A percentile compares a stretch with the other conserved stretches of the same genome.
Conservation (phyloP, 2,797 vertebrate species). For the Xenopus petersii region DNA sequence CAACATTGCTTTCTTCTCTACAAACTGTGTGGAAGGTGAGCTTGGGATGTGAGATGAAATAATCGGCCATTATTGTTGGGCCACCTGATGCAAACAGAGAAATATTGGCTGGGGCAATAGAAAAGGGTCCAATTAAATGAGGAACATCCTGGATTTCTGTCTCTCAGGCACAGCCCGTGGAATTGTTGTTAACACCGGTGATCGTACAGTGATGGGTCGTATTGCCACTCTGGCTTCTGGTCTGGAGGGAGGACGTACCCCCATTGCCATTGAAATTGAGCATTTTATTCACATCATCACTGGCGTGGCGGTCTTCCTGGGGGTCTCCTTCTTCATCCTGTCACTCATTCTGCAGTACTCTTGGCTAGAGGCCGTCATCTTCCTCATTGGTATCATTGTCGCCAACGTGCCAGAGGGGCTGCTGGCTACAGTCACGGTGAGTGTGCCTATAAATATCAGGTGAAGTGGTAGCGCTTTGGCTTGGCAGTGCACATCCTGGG, state of each 20-base stretch:
- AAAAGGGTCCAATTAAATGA: too few relatives aligned
- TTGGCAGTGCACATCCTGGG: too few relatives aligned
- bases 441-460: slow-evolving; percentile 35
- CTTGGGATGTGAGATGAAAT: too few relatives aligned
- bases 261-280: slow-evolving; percentile 89
- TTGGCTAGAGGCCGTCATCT: slow-evolving; percentile 94
- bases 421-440: slow-evolving; percentile 92
- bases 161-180: slow-evolving; percentile 86
- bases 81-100: too few relatives aligned
- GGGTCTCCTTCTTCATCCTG: slow-evolving; percentile 87
- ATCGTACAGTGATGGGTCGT: slow-evolving; percentile 94
- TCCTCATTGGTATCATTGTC: slow-evolving; percentile 96
- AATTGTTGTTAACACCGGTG: slow-evolving; percentile 89
- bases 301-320: slow-evolving; percentile 91
- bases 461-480: too few relatives aligned
- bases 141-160: neutral
- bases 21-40: slow-evolving; percentile 95
- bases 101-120: too few relatives aligned
- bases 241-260: slow-evolving; percentile 88
- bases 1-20: slow-evolving; percentile 97
- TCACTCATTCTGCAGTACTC: slow-evolving; percentile 91
- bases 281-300: slow-evolving; percentile 97
- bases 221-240: slow-evolving; percentile 92
- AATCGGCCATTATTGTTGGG: too few relatives aligned
- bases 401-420: slow-evolving; percentile 94